These are phyloP conservation scores for Rhopilema esculentum DNA, from an alignment of 30 jellyfish, hydroid and myxozoan species.

Conservation along the genomic window DNA sequence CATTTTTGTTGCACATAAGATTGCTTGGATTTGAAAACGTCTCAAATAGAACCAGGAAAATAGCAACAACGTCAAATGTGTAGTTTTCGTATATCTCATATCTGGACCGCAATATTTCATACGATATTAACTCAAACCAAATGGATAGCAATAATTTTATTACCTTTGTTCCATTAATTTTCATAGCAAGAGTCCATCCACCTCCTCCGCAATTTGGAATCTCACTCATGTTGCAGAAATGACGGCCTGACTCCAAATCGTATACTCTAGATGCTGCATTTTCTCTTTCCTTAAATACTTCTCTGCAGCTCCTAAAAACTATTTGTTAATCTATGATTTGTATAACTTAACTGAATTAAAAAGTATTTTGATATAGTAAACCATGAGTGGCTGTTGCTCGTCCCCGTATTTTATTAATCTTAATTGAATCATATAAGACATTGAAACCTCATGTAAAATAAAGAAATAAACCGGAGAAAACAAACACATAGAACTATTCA, in stretches of 20 bases:
- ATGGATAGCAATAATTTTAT: neutral
- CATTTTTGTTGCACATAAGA: no score
- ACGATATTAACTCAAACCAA: no score
- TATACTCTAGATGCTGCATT: constrained; percentile 17
- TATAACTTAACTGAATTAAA: no score
- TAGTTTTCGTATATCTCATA: no score
- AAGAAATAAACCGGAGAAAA: no score
- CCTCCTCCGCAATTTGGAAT: constrained; percentile 6
- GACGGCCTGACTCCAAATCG: constrained; percentile 21
- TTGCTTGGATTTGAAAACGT: no score
- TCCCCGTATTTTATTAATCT: no score
- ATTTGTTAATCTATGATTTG: neutral
- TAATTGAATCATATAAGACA: no score
- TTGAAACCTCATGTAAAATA: no score
- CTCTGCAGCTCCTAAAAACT: constrained; percentile 42
- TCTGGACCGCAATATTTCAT: neutral
- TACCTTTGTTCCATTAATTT: constrained; percentile 35
- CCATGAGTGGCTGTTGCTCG: neutral
- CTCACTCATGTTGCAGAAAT: constrained; percentile 5
- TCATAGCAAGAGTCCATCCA: constrained; percentile 42
- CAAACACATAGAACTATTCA: no score
- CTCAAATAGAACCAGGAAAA: no score
- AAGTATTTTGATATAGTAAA: neutral
- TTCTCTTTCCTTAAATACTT: neutral
- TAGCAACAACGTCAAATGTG: no score